Percentiles rank a stretch among this genome's conserved stretches.
Conservation (phyloP, 2,888 invertebrate genomes). For the Tuta absoluta region DNA sequence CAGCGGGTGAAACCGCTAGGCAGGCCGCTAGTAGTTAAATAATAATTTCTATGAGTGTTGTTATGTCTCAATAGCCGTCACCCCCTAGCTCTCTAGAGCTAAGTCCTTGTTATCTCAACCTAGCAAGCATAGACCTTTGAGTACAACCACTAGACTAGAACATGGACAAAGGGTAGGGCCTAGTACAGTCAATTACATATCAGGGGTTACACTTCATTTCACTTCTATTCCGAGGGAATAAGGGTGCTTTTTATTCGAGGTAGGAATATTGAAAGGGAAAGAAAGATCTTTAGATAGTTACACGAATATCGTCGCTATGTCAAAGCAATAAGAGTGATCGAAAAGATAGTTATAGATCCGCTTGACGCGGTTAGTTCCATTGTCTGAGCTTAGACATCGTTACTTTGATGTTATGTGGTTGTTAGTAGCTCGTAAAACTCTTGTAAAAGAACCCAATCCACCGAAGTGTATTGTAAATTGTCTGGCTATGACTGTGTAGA, state of each 20-base stretch:
- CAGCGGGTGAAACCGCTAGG: too few species aligned
- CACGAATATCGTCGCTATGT: neutral
- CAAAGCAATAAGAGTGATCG: neutral
- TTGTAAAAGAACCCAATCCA: neutral
- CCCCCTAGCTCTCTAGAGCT: neutral
- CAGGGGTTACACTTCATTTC: neutral
- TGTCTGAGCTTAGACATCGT: neutral
- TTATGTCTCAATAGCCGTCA: too few species aligned
- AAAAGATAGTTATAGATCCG: too few species aligned
- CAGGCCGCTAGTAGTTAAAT: too few species aligned
- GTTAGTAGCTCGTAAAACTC: neutral
- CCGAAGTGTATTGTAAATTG: too few species aligned
- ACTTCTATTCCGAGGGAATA: neutral
- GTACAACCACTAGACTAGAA: neutral
- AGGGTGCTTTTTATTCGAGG: neutral
- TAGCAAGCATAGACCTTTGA: slow-evolving; percentile 4
- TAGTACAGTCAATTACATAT: neutral
- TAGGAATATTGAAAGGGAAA: too few species aligned
- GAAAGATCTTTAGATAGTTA: neutral
- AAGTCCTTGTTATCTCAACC: neutral
- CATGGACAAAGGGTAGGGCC: neutral
- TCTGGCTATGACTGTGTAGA: too few species aligned
- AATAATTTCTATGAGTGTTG: too few species aligned
- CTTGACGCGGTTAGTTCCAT: neutral
- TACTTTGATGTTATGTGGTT: neutral